Evolutionary conservation across 2,888 invertebrate species (phyloP).

Genomic region (Acronicta alni): DNA sequence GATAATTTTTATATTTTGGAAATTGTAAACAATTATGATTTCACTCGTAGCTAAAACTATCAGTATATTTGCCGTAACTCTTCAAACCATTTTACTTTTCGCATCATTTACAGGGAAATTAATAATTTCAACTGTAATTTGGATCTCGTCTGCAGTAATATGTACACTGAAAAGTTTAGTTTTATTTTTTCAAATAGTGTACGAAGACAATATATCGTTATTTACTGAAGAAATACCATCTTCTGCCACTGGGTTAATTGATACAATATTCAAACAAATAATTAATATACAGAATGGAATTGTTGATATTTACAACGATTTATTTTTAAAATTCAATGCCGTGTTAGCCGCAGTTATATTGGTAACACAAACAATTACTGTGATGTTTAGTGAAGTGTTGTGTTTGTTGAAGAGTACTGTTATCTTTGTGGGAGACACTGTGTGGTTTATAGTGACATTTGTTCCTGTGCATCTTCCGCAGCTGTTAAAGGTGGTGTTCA

Average conservation of each 20-base stretch:
- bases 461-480: conserved; percentile 80
- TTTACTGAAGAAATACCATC: conserved; percentile 81
- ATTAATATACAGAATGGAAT: conserved; percentile 61
- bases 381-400: conserved; percentile 70
- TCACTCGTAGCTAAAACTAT: conserved; percentile 76
- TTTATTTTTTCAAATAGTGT: conserved; percentile 79
- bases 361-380: conserved; percentile 59
- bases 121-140: conserved; percentile 71
- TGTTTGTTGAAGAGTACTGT: conserved; percentile 69
- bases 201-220: conserved; percentile 80
- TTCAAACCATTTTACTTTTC: conserved; percentile 70
- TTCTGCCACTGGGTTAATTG: conserved; percentile 59
- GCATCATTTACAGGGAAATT: conserved; percentile 78
- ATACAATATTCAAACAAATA: conserved; percentile 56
- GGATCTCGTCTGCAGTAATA: conserved; percentile 61
- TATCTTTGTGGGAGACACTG: conserved; percentile 76
- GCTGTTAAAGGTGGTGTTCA: conserved; percentile 65
- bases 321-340: conserved; percentile 58
- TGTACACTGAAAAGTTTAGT: conserved; percentile 63
- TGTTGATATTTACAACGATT: conserved; percentile 53
- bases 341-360: conserved; percentile 60
- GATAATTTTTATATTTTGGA: conserved; percentile 21
- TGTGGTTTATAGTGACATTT: conserved; percentile 82
- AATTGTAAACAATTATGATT: conserved; percentile 74
- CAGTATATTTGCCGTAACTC: conserved; percentile 68